A percentile compares a stretch with the other conserved stretches of the same genome.
Evolutionary conservation across 2,113 vertebrate genomes (phyloP).

Genomic region (Paradisaea rubra): DNA sequence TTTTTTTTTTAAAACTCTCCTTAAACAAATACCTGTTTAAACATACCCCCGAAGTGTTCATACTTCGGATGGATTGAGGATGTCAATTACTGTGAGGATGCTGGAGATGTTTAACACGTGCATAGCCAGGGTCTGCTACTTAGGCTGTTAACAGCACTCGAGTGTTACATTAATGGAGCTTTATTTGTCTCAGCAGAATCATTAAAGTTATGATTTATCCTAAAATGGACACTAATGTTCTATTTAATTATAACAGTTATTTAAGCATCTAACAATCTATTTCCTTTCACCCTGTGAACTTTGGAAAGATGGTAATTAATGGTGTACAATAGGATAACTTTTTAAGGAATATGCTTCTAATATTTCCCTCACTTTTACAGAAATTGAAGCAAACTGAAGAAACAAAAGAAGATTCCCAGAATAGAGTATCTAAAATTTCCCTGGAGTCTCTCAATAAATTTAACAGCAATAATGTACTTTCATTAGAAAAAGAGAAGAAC

Average conservation of each 20-base stretch:
- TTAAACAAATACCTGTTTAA: not conserved
- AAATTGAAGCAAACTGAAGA: conserved; percentile 76
- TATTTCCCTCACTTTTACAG: conserved; percentile 72
- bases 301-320: conserved; percentile 41
- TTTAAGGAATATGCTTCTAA: conserved; percentile 66
- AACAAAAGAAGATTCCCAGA: conserved; percentile 64
- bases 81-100: conserved; percentile 17
- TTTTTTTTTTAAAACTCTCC: not conserved
- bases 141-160: conserved; percentile 49
- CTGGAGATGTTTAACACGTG: conserved; percentile 34
- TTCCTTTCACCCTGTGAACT: conserved; percentile 46
- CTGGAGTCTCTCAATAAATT: conserved; percentile 83
- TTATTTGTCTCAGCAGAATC: conserved; percentile 64
- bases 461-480: conserved; percentile 71
- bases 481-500: conserved; percentile 67
- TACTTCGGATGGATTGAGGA: not conserved
- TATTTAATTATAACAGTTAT: conserved; percentile 55
- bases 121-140: conserved; percentile 38
- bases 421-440: conserved; percentile 73
- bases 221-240: conserved; percentile 59
- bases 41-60: not conserved
- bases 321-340: conserved; percentile 42
- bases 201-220: conserved; percentile 64
- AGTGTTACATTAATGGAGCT: conserved; percentile 53
- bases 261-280: conserved; percentile 48